Percentiles rank a stretch among this genome's conserved stretches.
phyloP scores from a whole-genome alignment of 2,888 invertebrate genomes.

The Capitulum mitella region DNA sequence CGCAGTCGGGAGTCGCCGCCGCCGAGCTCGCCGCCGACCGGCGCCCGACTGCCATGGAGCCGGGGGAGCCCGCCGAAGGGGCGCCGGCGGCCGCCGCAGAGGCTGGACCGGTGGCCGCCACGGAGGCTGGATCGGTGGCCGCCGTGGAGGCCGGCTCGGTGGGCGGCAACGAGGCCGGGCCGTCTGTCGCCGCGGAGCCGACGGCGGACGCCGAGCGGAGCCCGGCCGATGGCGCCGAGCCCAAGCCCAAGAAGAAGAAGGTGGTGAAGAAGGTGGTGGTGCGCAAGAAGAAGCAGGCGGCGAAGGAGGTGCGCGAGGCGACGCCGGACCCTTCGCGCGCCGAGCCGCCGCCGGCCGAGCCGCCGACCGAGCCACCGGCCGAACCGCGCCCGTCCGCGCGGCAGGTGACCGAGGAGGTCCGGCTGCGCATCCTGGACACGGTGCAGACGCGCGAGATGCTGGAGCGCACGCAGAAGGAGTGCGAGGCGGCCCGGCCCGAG shows the following conservation, averaged over 20 bases:
- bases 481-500: background rate
- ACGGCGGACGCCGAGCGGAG: background rate
- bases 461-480: background rate
- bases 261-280: conserved; percentile 2
- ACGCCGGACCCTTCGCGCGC: background rate
- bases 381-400: background rate
- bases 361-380: background rate
- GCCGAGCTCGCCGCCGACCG: too few relatives aligned
- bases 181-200: too few relatives aligned
- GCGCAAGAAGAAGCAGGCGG: background rate
- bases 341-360: background rate
- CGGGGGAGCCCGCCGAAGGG: too few relatives aligned
- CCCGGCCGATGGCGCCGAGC: background rate
- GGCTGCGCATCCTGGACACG: background rate
- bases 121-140: too few relatives aligned
- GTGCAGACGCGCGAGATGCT: background rate
- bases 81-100: background rate
- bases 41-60: too few relatives aligned
- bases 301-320: background rate
- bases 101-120: background rate
- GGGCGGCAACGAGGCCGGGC: too few relatives aligned
- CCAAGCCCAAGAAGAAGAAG: conserved; percentile 3
- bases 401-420: background rate
- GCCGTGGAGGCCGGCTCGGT: too few relatives aligned
- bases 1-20: too few relatives aligned